These are phyloP conservation scores for Elephas maximus DNA, from an alignment of 2,113 vertebrate species.

Conservation along the genomic window DNA sequence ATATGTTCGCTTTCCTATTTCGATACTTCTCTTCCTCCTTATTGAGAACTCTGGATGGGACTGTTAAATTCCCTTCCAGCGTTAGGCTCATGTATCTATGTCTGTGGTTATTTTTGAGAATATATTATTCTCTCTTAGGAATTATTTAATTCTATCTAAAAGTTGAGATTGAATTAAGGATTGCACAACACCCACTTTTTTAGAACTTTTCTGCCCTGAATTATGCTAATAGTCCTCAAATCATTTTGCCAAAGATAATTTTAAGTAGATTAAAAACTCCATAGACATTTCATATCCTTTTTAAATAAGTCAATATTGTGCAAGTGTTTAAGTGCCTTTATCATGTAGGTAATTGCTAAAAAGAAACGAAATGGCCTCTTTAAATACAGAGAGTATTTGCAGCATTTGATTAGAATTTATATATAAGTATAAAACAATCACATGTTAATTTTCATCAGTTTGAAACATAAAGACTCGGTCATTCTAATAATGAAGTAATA, in stretches of 20 bases:
- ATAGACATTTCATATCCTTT: background rate
- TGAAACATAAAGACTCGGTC: conserved; percentile 43
- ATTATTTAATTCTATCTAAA: conserved; percentile 27
- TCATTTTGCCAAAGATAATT: conserved; percentile 35
- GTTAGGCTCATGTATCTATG: background rate
- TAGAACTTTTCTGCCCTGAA: background rate
- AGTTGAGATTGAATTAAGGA: background rate
- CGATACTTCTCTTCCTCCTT: background rate
- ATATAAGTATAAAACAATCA: conserved; percentile 42
- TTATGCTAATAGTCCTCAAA: conserved; percentile 37
- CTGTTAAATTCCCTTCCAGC: background rate
- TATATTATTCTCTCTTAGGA: background rate
- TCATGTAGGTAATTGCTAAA: background rate
- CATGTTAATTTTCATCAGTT: background rate
- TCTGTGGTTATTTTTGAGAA: background rate
- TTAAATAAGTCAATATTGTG: conserved; percentile 23
- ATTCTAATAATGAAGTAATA: conserved; percentile 24
- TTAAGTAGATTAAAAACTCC: background rate
- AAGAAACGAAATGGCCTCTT: conserved; percentile 48
- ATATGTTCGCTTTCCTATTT: background rate
- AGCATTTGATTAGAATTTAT: conserved; percentile 56
- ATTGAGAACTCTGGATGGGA: background rate
- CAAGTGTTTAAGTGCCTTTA: background rate
- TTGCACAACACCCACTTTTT: background rate
- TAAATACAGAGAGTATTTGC: conserved; percentile 53